Evolutionary conservation across 2,797 vertebrate genomes (phyloP).

Genomic region (Gymnothorax javanicus): DNA sequence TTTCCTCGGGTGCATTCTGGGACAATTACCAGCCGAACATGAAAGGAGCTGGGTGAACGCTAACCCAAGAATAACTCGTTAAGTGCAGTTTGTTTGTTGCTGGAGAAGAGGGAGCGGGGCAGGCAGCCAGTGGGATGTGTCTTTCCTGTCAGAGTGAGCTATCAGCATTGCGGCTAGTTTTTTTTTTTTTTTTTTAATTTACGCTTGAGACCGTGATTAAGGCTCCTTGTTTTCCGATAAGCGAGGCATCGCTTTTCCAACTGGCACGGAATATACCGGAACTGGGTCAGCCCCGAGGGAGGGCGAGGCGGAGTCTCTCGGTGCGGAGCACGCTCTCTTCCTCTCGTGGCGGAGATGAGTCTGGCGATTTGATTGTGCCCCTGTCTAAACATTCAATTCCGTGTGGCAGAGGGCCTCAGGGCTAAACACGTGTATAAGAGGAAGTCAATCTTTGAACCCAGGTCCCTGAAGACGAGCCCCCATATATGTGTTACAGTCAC

Average conservation of each 20-base stretch:
- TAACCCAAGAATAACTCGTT: slow-evolving; percentile 55
- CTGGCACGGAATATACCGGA: slow-evolving; percentile 48
- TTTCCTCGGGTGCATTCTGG: slow-evolving; percentile 49
- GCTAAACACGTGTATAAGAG: slow-evolving; percentile 33
- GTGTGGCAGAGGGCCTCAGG: slow-evolving; percentile 19
- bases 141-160: slow-evolving; percentile 5
- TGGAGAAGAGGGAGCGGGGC: slow-evolving; percentile 36
- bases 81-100: slow-evolving; percentile 51
- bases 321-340: slow-evolving; percentile 14
- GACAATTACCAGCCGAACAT: slow-evolving; percentile 54
- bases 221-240: background rate
- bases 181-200: slow-evolving; percentile 28
- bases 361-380: slow-evolving; percentile 43
- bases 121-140: slow-evolving; percentile 40
- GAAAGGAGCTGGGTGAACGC: slow-evolving; percentile 53
- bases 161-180: slow-evolving; percentile 14
- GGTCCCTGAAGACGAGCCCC: background rate
- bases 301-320: slow-evolving; percentile 5
- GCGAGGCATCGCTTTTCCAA: slow-evolving; percentile 38
- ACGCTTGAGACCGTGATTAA: background rate
- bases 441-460: slow-evolving; percentile 28
- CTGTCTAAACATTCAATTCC: slow-evolving; percentile 41
- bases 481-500: too few relatives aligned
- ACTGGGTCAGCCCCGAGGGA: slow-evolving; percentile 38
- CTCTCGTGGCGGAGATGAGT: slow-evolving; percentile 28